phyloP scores from a whole-genome alignment of 1,140 invertebrate species.

The Philopotamus ludificatus region DNA sequence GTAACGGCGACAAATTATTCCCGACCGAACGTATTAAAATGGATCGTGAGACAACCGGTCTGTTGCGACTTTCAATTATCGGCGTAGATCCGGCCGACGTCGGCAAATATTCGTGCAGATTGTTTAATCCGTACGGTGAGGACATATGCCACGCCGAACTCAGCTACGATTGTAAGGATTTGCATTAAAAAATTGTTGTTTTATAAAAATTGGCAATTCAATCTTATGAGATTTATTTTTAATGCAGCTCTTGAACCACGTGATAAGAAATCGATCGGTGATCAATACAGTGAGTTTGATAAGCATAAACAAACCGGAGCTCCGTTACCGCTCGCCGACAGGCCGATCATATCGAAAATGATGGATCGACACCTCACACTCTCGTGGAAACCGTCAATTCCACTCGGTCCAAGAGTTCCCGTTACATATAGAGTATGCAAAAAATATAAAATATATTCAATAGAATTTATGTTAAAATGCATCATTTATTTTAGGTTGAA shows the following conservation, averaged over 20 bases:
- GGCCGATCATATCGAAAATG: conserved; percentile 86
- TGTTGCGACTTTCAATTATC: conserved; percentile 74
- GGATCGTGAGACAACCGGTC: conserved; percentile 77
- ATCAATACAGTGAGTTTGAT: conserved; percentile 82
- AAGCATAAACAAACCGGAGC: conserved; percentile 78
- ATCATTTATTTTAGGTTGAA: conserved; percentile 75
- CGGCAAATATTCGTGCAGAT: conserved; percentile 78
- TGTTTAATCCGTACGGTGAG: conserved; percentile 81
- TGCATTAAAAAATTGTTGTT: conserved; percentile 9
- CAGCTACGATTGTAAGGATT: conserved; percentile 76
- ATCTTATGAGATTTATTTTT: conserved; percentile 1
- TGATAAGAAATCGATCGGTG: conserved; percentile 68
- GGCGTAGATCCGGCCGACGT: conserved; percentile 75
- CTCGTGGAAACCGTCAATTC: conserved; percentile 89
- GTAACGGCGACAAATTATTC: conserved; percentile 75
- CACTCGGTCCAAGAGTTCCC: conserved; percentile 73
- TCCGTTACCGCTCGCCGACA: conserved; percentile 80
- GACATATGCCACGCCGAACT: conserved; percentile 79
- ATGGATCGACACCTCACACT: conserved; percentile 80
- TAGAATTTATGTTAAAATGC: not conserved
- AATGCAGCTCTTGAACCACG: conserved; percentile 66
- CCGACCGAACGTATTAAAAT: conserved; percentile 78
- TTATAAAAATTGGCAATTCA: conserved; percentile 27
- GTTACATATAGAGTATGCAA: conserved; percentile 77
- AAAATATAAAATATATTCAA: not conserved